These are phyloP conservation scores for Heliothis virescens DNA, from an alignment of 1,140 invertebrate genomes.

Conservation along the genomic window DNA sequence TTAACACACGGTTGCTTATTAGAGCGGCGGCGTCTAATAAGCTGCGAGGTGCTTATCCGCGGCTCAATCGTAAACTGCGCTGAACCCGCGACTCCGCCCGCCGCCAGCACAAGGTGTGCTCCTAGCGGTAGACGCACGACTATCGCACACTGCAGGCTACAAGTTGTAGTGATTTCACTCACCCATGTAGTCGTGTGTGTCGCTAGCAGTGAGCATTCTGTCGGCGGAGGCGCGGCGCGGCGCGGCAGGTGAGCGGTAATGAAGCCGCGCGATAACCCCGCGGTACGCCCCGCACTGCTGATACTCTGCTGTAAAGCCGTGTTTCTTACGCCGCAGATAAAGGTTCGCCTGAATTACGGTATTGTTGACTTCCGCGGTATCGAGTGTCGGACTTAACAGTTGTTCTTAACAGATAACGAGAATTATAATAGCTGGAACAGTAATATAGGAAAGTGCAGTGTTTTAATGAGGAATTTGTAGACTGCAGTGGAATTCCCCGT, in stretches of 20 bases:
- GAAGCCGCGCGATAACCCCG: neutral
- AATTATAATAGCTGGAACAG: neutral
- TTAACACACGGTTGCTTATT: conserved; percentile 5
- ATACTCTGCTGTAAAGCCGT: neutral
- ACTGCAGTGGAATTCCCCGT: no score
- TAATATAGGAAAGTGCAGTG: neutral
- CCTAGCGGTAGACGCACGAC: no score
- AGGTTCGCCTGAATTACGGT: neutral
- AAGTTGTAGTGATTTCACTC: neutral
- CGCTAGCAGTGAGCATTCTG: no score
- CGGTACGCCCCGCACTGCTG: neutral
- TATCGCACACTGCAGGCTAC: no score
- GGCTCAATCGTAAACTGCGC: neutral
- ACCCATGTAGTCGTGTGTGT: neutral
- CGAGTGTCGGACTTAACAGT: neutral
- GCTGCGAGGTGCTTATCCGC: conserved; percentile 5
- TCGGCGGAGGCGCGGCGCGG: no score
- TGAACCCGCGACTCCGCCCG: neutral
- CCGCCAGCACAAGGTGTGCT: neutral
- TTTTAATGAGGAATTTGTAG: no score
- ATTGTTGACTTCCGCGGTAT: neutral
- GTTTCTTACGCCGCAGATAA: neutral
- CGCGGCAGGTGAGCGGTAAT: neutral
- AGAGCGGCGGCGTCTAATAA: conserved; percentile 11
- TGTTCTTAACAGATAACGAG: neutral